phyloP scores from a whole-genome alignment of 30 jellyfish, hydroid and myxozoan species.

The Aurelia aurita region DNA sequence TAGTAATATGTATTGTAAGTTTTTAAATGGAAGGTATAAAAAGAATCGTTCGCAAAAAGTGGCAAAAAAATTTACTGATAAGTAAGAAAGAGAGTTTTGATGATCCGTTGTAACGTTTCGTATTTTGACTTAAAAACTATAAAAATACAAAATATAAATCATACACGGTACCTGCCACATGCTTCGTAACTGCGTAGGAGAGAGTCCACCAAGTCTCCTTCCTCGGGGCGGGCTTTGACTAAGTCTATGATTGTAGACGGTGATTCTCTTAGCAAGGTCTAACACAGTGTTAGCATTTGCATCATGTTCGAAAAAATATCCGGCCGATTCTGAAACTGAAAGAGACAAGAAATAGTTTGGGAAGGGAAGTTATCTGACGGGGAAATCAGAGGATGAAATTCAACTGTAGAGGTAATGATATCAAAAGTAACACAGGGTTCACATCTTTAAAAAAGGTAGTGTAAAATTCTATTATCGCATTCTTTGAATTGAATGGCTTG shows the following conservation, averaged over 20 bases:
- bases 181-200: constrained; percentile 1
- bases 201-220: background rate
- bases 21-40: no score
- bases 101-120: no score
- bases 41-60: no score
- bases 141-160: no score
- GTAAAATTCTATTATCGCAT: background rate
- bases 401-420: background rate
- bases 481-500: no score
- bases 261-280: constrained; percentile 62
- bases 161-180: constrained; percentile 47
- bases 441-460: background rate
- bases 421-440: no score
- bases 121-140: no score
- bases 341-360: no score
- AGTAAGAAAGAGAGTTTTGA: no score
- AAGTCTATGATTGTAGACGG: constrained; percentile 63
- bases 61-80: no score
- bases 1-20: no score
- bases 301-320: constrained; percentile 46
- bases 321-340: constrained; percentile 19
- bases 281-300: constrained; percentile 55
- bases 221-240: constrained; percentile 35
- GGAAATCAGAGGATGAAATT: background rate
- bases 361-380: background rate